Base-by-base conservation (phyloP, 2,888 invertebrate species). In the Cerceris rybyensis region DNA sequence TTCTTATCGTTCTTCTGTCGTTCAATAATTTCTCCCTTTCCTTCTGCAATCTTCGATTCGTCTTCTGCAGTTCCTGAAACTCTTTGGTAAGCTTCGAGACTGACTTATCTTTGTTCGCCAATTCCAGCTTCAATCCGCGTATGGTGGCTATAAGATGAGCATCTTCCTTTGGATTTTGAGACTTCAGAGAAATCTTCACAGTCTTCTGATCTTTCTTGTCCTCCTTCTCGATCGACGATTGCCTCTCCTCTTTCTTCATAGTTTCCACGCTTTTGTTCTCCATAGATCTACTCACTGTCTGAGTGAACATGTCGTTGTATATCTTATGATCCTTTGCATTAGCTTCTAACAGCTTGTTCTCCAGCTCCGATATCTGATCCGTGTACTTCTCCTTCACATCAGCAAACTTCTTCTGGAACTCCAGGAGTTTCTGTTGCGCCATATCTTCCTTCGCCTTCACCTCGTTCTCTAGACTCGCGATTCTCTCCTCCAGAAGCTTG, bases 351-450 rank as follows among this genome's bases (percentile, higher is more conserved):
- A 91, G 69, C 58, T 89, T 90, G 0, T 78, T 83, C 50, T 92
- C 91, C 8, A 92, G 63, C 2, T 91, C 91, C 43, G 74, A 75
- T 6, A 92, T 88, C 88, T 96, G 96, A 50, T 93, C 94, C 83
- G 96, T 95, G 87, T 96, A 96, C 89, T 96, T 96, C 71, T 94
- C 94, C 91, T 96, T 96, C 94, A 96, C 96, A 58, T 96, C 95
- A 50, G 95, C 94, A 89, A 96, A 96, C 87, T 96, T 96, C 70
- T 95, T 95, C 92, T 96, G 96, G 14, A 97, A 94, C 64, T 96
- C 96, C 28, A 95, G 89, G 80, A 96, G 92, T 66, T 96, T 95
- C 87, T 95, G 94, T 79, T 96, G 95, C 14, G 96, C 96, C 90
- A 96, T 94, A 17, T 94, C 93, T 85, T 96, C 96, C 88, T 96